phyloP scores from a whole-genome alignment of 2,113 vertebrate species.

The Andinoacara biseriatus region DNA sequence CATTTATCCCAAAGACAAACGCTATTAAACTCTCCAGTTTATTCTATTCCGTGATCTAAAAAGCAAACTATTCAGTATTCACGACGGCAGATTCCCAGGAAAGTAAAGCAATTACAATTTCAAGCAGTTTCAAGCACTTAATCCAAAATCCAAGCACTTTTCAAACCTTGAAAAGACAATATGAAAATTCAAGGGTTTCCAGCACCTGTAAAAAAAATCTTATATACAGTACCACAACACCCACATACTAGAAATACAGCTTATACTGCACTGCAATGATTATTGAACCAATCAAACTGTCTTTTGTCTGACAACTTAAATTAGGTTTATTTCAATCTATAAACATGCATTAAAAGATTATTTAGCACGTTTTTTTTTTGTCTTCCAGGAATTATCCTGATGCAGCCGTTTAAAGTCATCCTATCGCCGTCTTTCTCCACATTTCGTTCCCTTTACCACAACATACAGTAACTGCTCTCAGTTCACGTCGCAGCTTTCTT shows the following conservation, averaged over 20 bases:
- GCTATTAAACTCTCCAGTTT: neutral
- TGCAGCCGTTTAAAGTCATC: neutral
- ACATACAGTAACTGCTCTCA: neutral
- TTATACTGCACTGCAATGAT: too few relatives aligned
- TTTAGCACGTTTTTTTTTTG: neutral
- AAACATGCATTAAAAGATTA: neutral
- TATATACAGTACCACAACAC: neutral
- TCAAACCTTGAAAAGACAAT: neutral
- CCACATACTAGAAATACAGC: neutral
- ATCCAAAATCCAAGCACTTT: neutral
- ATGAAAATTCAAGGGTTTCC: neutral
- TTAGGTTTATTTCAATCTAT: neutral
- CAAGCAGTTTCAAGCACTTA: neutral
- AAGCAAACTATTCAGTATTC: neutral
- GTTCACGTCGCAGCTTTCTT: neutral
- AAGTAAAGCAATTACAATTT: neutral
- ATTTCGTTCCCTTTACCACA: conserved; percentile 16
- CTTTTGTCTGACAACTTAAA: neutral
- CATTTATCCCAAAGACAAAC: neutral
- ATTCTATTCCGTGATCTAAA: neutral
- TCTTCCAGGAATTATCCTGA: neutral
- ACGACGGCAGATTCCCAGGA: neutral
- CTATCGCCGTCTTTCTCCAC: neutral
- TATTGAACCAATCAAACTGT: neutral
- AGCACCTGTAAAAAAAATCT: neutral